These are phyloP conservation scores for Etia nguti DNA, from an alignment of 2,113 vertebrate species.

Conservation along the genomic window DNA sequence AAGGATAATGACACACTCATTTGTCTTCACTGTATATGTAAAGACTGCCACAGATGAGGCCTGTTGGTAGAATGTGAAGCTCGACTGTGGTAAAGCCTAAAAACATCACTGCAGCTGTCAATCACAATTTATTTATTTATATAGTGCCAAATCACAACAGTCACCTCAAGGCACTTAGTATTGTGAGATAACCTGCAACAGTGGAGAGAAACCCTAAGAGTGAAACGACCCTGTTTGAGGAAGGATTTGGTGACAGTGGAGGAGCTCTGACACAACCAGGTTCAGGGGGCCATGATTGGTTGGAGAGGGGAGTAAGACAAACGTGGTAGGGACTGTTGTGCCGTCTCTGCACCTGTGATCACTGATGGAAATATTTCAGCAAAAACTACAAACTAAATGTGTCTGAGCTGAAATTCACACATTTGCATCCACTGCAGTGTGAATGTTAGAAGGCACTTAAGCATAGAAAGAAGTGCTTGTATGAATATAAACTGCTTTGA, in stretches of 20 bases:
- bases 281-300: fast-evolving
- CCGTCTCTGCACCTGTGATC: not conserved
- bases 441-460: too few species aligned
- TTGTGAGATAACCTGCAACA: too few species aligned
- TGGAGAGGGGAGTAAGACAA: too few species aligned
- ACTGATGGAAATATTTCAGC: fast-evolving
- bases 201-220: too few species aligned
- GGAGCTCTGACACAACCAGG: too few species aligned
- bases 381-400: fast-evolving
- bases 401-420: not conserved
- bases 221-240: too few species aligned
- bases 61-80: not conserved
- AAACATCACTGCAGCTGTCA: not conserved
- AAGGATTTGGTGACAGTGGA: too few species aligned
- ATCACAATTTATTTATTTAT: fast-evolving
- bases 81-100: not conserved
- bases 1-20: not conserved
- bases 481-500: too few species aligned
- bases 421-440: too few species aligned
- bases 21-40: not conserved
- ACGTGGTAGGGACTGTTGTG: fast-evolving
- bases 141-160: too few species aligned
- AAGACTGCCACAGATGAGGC: not conserved
- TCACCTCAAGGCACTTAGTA: too few species aligned
- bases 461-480: too few species aligned